Base-by-base conservation (phyloP, 2,797 vertebrate genomes). In the Propithecus deckenii region DNA sequence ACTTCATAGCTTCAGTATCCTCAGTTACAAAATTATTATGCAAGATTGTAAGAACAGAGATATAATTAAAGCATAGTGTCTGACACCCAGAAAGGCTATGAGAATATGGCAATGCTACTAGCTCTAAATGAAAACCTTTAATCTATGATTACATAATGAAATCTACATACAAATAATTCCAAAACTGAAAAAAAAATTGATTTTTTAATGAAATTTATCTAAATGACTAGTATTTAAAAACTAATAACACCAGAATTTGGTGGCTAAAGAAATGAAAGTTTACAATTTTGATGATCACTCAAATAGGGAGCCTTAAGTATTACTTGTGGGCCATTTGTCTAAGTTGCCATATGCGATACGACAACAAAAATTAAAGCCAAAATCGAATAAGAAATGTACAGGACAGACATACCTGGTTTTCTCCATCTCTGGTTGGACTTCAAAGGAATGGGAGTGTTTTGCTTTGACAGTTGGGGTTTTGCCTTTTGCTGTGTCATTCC, bases 351-450 rank as follows among this genome's bases (percentile, higher is more conserved):
- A 86, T 84, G 91, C 71, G 12, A 93, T 74, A 86, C 4, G 89
- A 88, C 90, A 80, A 22, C 43, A 81, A 71, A 95, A 87, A n/a
- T 78, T 74, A 41, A 76, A 93, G 74, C 5, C 35, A 92, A 89
- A 67, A 35, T 15, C 43, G 38, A 80, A 12, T 87, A 80, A 52
- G 72, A 92, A 76, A 52, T 63, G 0, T 38, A 63, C 25, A 86
- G 17, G 25, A 52, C 3, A 67, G 38, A 46, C 28, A 52, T n/a
- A 63, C 17, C 7, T 46, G 4, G 0, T 81, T 89, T 88, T 91
- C 15, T 85, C n/a, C 4, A 15, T 52, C 50, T 72, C 48, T 89
- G 11, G 2, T 25, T 96, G 8, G 32, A 48, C 25, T 85, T 80
- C n/a, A 69, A 74, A 28, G 55, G 17, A 43, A 46, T 65, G n/a